Evolutionary conservation across 2,888 invertebrate genomes (phyloP).

Genomic region (Pachliopta kotzebuea): DNA sequence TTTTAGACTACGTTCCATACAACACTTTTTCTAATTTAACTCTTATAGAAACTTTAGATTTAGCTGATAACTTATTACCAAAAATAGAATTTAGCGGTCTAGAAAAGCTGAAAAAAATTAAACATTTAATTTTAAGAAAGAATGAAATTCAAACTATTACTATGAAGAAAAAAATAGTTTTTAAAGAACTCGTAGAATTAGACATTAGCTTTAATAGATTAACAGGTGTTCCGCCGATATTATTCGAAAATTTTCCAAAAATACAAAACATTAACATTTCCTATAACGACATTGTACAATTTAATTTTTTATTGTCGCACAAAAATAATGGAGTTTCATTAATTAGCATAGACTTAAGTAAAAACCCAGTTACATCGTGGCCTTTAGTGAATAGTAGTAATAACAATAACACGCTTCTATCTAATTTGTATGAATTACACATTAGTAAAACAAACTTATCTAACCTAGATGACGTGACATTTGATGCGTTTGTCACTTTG

Average conservation of each 20-base stretch:
- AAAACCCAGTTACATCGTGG: conserved; percentile 65
- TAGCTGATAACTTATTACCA: conserved; percentile 85
- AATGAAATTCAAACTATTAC: conserved; percentile 67
- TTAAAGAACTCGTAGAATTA: conserved; percentile 56
- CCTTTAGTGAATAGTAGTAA: conserved; percentile 48
- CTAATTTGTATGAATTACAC: conserved; percentile 69
- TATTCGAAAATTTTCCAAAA: conserved; percentile 69
- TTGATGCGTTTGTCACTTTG: conserved; percentile 87
- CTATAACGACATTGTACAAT: conserved; percentile 62
- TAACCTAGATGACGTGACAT: conserved; percentile 83
- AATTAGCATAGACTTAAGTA: conserved; percentile 69
- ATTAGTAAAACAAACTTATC: conserved; percentile 68
- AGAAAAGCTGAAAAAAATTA: conserved; percentile 61
- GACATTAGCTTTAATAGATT: conserved; percentile 69
- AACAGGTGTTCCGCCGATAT: conserved; percentile 53
- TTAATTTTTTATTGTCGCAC: conserved; percentile 59
- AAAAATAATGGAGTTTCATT: conserved; percentile 54
- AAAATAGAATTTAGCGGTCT: conserved; percentile 84
- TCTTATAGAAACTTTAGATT: conserved; percentile 85
- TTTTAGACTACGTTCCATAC: conserved; percentile 88
- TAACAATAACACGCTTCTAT: conserved; percentile 62
- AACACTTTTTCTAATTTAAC: conserved; percentile 87
- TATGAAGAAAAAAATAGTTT: conserved; percentile 59
- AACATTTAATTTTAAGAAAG: conserved; percentile 63
- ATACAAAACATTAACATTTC: conserved; percentile 69